Base-by-base conservation (phyloP, 2,797 vertebrate species). In the Galagoides demidoff region DNA sequence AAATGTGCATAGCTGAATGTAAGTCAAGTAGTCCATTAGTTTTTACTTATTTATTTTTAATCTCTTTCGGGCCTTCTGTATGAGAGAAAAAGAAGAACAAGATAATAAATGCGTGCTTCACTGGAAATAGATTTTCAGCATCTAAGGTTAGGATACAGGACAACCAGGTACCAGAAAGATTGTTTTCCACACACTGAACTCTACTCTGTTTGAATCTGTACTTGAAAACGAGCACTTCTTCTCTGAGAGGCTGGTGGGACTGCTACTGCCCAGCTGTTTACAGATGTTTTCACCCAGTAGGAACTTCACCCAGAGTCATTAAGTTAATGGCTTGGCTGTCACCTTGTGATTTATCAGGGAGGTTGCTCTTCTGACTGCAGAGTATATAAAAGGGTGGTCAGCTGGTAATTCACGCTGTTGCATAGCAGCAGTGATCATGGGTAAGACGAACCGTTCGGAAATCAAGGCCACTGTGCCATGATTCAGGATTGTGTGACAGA, bases 341-440 rank as follows among this genome's bases (percentile, higher is more conserved):
- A 93, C 57, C 12, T 87, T 73, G 70, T 94, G 84, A 97, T 96
- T 97, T 96, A 96, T 90, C 73, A 27, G 19, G 90, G 87, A 94
- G 96, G 95, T 90, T 92, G 52, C 45, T 94, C 82, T 78, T 95
- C 68, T 87, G 92, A 96, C 81, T 52, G 74, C 25, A 74, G 61
- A 92, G 86, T 39, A 34, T 95, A 88, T 96, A 57, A 95, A 95
- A 95, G 66, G 59, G 17, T 66, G 68, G 71, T 84, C 49, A 59
- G 73, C 70, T 95, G 52, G 68, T 96, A 95, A 96, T 11, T 94
- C 88, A 87, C 22, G 20, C 25, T 86, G 76, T 79, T 74, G 70
- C 52, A 83, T 34, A 89, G 76, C 0, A n/a, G 77, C 64, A 49
- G 23, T 13, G 52, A 70, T 66, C 61, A 14, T 8, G 34, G n/a